phyloP scores from a whole-genome alignment of 1,140 invertebrate species.

The Aphis craccivora region DNA sequence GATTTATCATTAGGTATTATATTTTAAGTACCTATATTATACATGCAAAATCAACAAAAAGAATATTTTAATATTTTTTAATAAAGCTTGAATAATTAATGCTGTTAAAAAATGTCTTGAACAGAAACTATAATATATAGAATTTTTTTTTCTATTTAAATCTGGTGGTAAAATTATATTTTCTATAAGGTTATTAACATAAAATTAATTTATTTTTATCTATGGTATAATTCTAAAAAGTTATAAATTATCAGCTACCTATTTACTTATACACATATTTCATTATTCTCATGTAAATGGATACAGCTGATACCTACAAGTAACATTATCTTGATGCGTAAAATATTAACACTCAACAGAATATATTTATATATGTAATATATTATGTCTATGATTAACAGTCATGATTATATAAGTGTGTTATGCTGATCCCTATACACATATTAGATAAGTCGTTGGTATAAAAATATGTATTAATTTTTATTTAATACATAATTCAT shows the following conservation, averaged over 20 bases:
- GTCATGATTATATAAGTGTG: background rate
- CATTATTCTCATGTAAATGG: background rate
- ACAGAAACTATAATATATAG: too few species aligned
- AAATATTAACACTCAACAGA: background rate
- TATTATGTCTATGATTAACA: too few species aligned
- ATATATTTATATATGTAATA: too few species aligned
- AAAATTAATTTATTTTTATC: too few species aligned
- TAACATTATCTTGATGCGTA: background rate
- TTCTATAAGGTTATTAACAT: too few species aligned
- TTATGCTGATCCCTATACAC: background rate
- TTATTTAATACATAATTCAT: background rate
- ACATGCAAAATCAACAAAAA: background rate
- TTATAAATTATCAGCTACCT: background rate
- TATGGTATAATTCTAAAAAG: background rate
- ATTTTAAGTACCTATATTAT: background rate
- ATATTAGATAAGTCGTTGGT: background rate
- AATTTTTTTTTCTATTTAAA: too few species aligned
- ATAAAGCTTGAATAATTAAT: too few species aligned
- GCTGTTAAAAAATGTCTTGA: too few species aligned
- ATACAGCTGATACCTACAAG: background rate
- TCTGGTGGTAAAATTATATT: too few species aligned
- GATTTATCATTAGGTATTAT: too few species aligned
- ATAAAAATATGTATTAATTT: background rate
- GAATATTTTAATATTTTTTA: background rate
- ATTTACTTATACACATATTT: background rate